These are phyloP conservation scores for Rhynchopsitta pachyrhyncha DNA, from an alignment of 2,113 vertebrate genomes.

Conservation along the genomic window DNA sequence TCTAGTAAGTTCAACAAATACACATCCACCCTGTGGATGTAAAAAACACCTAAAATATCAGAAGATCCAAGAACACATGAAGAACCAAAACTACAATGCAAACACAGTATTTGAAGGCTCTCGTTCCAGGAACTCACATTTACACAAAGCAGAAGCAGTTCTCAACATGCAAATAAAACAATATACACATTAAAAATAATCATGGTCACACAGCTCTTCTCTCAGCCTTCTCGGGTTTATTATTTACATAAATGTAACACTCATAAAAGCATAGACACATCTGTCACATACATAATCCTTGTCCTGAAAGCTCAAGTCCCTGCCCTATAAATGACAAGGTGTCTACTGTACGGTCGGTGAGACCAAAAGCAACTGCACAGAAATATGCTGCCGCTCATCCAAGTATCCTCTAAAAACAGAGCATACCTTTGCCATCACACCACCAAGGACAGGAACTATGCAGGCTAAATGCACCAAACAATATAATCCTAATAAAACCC, in stretches of 20 bases:
- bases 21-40: not conserved
- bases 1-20: slow-evolving; percentile 18
- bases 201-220: not conserved
- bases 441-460: not conserved
- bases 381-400: not conserved
- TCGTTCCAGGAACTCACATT: not conserved
- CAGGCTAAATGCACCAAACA: not conserved
- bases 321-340: not conserved
- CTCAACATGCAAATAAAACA: fast-evolving
- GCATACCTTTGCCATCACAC: not conserved
- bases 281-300: fast-evolving
- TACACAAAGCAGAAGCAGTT: not conserved
- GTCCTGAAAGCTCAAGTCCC: not conserved
- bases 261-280: not conserved
- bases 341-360: not conserved
- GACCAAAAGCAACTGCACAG: not conserved
- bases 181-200: not conserved
- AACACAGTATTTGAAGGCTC: not conserved
- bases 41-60: not conserved
- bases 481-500: not conserved
- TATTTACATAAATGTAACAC: not conserved
- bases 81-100: not conserved
- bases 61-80: not conserved
- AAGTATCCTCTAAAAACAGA: not conserved
- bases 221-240: not conserved